A percentile compares a stretch with the other conserved stretches of the same genome.
Conservation (phyloP, 2,888 invertebrate species). For the Tetanocera ferruginea region DNA sequence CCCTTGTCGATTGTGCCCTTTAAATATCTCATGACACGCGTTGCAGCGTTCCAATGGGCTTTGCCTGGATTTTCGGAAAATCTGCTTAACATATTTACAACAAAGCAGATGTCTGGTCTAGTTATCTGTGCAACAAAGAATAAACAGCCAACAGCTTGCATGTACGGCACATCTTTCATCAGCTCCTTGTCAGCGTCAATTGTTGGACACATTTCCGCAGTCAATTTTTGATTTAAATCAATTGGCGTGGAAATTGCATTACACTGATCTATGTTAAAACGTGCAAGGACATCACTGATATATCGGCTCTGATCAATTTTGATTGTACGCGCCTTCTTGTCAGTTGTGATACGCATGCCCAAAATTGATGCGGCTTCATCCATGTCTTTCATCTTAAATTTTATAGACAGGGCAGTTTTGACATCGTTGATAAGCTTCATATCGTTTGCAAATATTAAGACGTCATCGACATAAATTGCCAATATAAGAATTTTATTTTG, state of each 20-base stretch:
- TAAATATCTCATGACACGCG: conserved; percentile 37
- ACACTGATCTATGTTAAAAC: conserved; percentile 49
- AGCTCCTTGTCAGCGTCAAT: neutral
- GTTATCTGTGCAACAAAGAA: conserved; percentile 45
- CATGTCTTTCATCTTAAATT: conserved; percentile 40
- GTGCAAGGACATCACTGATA: conserved; percentile 41
- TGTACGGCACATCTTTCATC: conserved; percentile 24
- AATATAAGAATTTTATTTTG: no score
- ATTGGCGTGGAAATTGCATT: conserved; percentile 39
- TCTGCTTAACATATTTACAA: conserved; percentile 44
- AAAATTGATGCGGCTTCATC: conserved; percentile 23
- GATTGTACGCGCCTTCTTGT: no score
- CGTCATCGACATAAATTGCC: conserved; percentile 9
- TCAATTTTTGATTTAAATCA: neutral
- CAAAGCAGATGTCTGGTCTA: conserved; percentile 41
- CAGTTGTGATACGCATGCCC: no score
- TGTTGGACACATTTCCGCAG: neutral
- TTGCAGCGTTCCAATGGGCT: conserved; percentile 45
- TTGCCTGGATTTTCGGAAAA: conserved; percentile 45
- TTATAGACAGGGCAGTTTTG: neutral
- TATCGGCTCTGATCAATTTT: neutral
- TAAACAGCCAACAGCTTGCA: conserved; percentile 44
- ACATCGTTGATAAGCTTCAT: neutral
- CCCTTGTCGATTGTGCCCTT: conserved; percentile 37
- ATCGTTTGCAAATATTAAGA: conserved; percentile 3